A percentile compares a stretch with the other conserved stretches of the same genome.
phyloP scores from a whole-genome alignment of 2,888 invertebrate species.

The Eurytoma adleriae region DNA sequence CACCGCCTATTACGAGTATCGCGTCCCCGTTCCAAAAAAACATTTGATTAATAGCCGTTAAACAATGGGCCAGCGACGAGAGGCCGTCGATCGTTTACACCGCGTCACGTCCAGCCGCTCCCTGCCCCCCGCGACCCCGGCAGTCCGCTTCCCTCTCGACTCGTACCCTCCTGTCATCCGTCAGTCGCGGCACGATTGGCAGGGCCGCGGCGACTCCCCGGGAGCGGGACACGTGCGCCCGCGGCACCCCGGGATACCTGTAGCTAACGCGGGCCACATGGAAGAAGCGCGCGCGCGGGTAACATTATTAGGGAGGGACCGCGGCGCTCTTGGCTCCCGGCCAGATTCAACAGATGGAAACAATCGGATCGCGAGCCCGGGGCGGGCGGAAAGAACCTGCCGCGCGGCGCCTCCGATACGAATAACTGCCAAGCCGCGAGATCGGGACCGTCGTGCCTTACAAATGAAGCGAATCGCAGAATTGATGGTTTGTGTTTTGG shows the following conservation, averaged over 20 bases:
- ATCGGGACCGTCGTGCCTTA: background rate
- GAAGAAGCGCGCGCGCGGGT: constrained; percentile 50
- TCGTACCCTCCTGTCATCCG: background rate
- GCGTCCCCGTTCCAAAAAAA: too few species aligned
- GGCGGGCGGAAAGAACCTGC: background rate
- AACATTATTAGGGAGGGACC: constrained; percentile 64
- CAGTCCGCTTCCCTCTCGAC: too few species aligned
- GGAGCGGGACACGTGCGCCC: background rate
- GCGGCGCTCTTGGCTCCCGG: constrained; percentile 60
- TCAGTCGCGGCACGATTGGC: background rate
- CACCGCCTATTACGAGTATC: too few species aligned
- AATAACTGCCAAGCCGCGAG: background rate
- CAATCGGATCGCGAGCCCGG: constrained; percentile 60
- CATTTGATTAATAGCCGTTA: too few species aligned
- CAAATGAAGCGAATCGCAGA: background rate
- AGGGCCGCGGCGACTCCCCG: background rate
- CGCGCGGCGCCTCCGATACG: constrained; percentile 2
- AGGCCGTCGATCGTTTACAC: too few species aligned
- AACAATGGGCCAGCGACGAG: too few species aligned
- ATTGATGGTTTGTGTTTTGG: background rate
- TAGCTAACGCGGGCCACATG: constrained; percentile 24
- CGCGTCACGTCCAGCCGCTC: background rate
- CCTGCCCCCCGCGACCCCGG: background rate
- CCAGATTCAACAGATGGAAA: constrained; percentile 71
- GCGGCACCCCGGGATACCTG: constrained; percentile 13